A percentile compares a stretch with the other conserved stretches of the same genome.
phyloP scores from a whole-genome alignment of 2,888 invertebrate species.

The Hyalella azteca region DNA sequence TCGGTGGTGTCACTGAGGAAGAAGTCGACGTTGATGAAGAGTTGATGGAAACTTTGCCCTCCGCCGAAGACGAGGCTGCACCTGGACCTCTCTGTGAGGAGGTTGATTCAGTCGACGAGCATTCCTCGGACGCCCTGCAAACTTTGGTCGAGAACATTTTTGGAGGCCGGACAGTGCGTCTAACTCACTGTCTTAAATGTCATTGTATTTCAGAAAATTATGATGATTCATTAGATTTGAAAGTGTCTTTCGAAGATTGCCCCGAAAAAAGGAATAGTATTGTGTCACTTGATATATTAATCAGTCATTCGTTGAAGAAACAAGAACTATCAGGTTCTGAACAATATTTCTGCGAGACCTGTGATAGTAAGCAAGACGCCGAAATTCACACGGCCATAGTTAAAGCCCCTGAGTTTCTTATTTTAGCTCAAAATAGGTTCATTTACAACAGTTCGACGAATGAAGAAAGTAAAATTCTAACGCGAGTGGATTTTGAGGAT shows the following conservation, averaged over 20 bases:
- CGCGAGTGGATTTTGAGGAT: constrained; percentile 62
- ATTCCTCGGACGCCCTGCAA: neutral
- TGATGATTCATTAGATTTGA: constrained; percentile 9
- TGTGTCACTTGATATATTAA: neutral
- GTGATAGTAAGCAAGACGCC: constrained; percentile 77
- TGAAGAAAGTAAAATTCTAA: constrained; percentile 77
- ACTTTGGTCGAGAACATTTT: constrained; percentile 13
- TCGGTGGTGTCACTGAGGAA: constrained; percentile 31
- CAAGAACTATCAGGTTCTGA: constrained; percentile 81
- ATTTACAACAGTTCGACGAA: constrained; percentile 74
- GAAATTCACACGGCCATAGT: constrained; percentile 74
- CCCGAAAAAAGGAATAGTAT: neutral
- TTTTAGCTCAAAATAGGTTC: constrained; percentile 82
- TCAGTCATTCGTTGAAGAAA: constrained; percentile 70
- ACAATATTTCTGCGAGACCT: constrained; percentile 79
- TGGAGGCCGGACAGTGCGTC: neutral
- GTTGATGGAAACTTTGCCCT: neutral
- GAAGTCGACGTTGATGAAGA: constrained; percentile 4
- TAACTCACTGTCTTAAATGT: constrained; percentile 31
- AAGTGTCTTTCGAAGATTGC: constrained; percentile 29
- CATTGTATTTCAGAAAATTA: constrained; percentile 10
- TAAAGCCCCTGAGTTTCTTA: constrained; percentile 77
- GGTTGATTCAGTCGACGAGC: neutral
- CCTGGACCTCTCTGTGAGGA: neutral
- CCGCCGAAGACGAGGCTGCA: neutral